Evolutionary conservation across 2,888 invertebrate genomes (phyloP).

Genomic region (Ochropacha duplaris): DNA sequence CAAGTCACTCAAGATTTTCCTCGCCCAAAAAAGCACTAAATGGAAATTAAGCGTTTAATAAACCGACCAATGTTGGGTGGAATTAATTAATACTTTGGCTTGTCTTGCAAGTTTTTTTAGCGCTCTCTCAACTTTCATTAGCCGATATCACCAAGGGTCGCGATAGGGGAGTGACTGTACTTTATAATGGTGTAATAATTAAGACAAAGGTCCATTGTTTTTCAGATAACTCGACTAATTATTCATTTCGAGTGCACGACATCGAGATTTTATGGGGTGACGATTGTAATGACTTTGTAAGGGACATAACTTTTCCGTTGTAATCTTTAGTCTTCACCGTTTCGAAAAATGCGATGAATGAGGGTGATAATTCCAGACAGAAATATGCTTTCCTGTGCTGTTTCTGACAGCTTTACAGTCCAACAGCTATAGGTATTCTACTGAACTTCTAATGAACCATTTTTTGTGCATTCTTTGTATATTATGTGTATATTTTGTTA

Average conservation of each 20-base stretch:
- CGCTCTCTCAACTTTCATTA: slow-evolving; percentile 63
- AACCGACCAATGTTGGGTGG: slow-evolving; percentile 63
- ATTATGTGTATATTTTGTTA: too few relatives aligned
- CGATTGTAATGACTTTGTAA: slow-evolving; percentile 58
- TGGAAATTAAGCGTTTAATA: slow-evolving; percentile 79
- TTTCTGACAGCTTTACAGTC: neutral
- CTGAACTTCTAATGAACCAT: neutral
- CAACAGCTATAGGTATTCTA: neutral
- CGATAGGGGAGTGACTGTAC: slow-evolving; percentile 50
- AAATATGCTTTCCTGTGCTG: neutral
- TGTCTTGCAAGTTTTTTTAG: slow-evolving; percentile 65
- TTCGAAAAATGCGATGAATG: slow-evolving; percentile 1
- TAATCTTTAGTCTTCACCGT: neutral
- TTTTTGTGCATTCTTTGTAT: too few relatives aligned
- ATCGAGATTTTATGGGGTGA: slow-evolving; percentile 69
- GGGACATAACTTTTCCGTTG: slow-evolving; percentile 16
- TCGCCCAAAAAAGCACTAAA: slow-evolving; percentile 59
- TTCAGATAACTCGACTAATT: slow-evolving; percentile 67
- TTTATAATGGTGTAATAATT: slow-evolving; percentile 79
- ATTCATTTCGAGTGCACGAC: slow-evolving; percentile 67
- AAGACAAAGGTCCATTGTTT: slow-evolving; percentile 75
- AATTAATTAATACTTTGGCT: slow-evolving; percentile 77
- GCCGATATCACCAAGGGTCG: slow-evolving; percentile 66
- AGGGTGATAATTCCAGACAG: neutral
- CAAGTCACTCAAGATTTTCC: slow-evolving; percentile 60